phyloP scores from a whole-genome alignment of 2,888 invertebrate species.

The Eupeodes latifasciatus region DNA sequence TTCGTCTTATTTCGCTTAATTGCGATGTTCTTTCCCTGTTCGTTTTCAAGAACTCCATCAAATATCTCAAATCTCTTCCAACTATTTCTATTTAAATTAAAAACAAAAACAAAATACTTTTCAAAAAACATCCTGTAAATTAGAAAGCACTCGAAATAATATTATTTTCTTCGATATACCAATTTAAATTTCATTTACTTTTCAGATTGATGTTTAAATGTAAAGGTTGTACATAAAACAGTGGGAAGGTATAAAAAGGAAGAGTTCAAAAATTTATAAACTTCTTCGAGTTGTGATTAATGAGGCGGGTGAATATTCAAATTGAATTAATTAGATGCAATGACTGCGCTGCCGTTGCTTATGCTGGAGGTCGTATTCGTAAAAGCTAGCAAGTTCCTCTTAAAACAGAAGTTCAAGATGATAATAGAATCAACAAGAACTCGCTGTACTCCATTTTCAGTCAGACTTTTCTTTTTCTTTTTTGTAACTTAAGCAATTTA shows the following conservation, averaged over 20 bases:
- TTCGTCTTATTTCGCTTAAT: too few relatives aligned
- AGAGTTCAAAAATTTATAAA: slow-evolving; percentile 18
- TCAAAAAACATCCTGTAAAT: neutral
- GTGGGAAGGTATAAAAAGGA: neutral
- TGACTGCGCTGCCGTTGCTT: neutral
- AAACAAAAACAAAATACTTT: slow-evolving; percentile 5
- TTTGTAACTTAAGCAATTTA: neutral
- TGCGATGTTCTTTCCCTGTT: too few relatives aligned
- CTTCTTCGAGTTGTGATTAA: slow-evolving; percentile 61
- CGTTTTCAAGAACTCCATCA: neutral
- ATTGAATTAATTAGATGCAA: slow-evolving; percentile 71
- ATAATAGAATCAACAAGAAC: neutral
- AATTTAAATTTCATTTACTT: slow-evolving; percentile 8
- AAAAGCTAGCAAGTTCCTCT: too few relatives aligned
- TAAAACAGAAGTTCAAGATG: neutral
- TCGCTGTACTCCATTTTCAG: neutral
- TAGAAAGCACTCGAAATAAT: neutral
- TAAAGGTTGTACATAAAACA: too few relatives aligned
- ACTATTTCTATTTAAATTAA: neutral
- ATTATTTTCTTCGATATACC: slow-evolving; percentile 12
- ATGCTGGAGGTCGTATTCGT: neutral
- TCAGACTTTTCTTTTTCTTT: neutral
- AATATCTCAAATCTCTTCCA: neutral
- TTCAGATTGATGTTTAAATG: neutral
- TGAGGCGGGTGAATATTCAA: slow-evolving; percentile 54